Percentiles rank a stretch among this genome's conserved stretches.
phyloP scores from a whole-genome alignment of 2,113 vertebrate species.

The Macquaria australasica region DNA sequence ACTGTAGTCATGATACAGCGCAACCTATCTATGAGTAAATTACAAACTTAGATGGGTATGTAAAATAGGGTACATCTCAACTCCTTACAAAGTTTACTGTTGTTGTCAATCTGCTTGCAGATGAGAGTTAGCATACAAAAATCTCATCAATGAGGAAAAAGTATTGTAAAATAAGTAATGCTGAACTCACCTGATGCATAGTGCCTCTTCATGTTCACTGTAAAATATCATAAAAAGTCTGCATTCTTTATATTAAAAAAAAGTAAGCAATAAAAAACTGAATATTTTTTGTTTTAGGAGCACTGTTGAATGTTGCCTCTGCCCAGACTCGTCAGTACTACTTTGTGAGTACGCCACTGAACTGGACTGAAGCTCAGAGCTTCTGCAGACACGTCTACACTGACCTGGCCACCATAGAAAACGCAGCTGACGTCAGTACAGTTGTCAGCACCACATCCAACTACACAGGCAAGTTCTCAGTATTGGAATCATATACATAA shows the following conservation, averaged over 20 bases:
- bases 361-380: conserved; percentile 36
- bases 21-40: background rate
- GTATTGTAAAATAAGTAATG: background rate
- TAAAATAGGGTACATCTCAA: no score
- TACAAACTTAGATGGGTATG: background rate
- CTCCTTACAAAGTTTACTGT: background rate
- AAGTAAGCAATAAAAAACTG: background rate
- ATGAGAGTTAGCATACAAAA: background rate
- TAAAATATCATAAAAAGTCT: background rate
- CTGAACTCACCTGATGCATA: background rate
- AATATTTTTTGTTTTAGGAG: conserved; percentile 43
- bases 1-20: background rate
- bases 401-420: conserved; percentile 62
- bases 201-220: background rate
- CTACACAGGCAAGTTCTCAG: conserved; percentile 10
- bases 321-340: conserved; percentile 41
- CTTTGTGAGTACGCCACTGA: conserved; percentile 13
- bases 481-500: background rate
- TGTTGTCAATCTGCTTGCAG: background rate
- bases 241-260: background rate
- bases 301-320: conserved; percentile 4
- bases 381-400: conserved; percentile 39
- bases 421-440: conserved; percentile 1
- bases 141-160: background rate
- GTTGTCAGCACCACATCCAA: fast-evolving